Evolutionary conservation across 2,888 invertebrate species (phyloP).

Genomic region (Sipha maydis): DNA sequence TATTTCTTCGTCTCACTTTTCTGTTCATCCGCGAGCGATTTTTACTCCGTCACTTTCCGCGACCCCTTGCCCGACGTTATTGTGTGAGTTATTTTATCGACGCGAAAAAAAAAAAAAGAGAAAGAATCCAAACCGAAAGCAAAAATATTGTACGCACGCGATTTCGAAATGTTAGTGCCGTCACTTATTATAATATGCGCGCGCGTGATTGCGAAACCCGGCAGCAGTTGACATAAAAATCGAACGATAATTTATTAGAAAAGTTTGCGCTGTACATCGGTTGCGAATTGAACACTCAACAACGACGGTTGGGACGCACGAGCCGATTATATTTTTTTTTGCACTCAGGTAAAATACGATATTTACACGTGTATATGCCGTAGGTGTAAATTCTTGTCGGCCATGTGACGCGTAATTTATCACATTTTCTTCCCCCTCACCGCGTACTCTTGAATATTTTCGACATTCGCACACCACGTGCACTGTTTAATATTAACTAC

Average conservation of each 20-base stretch:
- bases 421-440: background rate
- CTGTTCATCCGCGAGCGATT: background rate
- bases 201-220: slow-evolving; percentile 38
- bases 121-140: slow-evolving; percentile 31
- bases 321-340: background rate
- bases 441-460: background rate
- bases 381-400: slow-evolving; percentile 12
- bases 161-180: slow-evolving; percentile 38
- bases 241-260: slow-evolving; percentile 39
- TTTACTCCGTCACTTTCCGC: background rate
- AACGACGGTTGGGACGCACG: background rate
- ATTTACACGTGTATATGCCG: background rate
- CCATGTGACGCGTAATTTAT: background rate
- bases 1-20: background rate
- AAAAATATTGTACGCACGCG: background rate
- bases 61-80: background rate
- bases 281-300: background rate
- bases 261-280: background rate
- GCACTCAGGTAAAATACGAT: background rate
- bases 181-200: background rate
- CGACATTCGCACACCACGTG: background rate
- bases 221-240: slow-evolving; percentile 46
- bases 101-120: slow-evolving; percentile 6
- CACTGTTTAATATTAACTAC: background rate
- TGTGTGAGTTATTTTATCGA: background rate